A percentile compares a stretch with the other conserved stretches of the same genome.
Conservation (phyloP, 2,888 invertebrate genomes). For the Noctuana brunneofusca region DNA sequence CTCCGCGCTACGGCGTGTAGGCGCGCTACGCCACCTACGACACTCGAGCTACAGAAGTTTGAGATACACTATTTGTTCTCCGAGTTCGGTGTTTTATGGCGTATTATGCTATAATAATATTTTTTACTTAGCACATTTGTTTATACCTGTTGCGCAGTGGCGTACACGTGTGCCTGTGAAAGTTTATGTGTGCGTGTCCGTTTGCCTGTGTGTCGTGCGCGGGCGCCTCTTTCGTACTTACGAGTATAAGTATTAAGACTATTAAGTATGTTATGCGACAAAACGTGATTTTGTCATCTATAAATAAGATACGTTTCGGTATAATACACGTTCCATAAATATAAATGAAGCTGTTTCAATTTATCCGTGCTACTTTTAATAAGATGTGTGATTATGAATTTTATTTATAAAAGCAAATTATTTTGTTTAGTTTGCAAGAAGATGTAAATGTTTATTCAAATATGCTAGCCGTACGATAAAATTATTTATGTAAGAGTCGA, state of each 20-base stretch:
- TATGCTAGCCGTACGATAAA: too few species aligned
- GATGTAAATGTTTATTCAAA: background rate
- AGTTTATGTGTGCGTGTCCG: conserved; percentile 41
- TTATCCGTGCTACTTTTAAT: background rate
- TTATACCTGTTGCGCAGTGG: conserved; percentile 51
- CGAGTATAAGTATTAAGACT: too few species aligned
- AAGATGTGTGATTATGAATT: conserved; percentile 1
- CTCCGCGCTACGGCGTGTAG: conserved; percentile 45
- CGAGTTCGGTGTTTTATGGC: conserved; percentile 75
- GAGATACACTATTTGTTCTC: conserved; percentile 55
- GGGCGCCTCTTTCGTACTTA: conserved; percentile 46
- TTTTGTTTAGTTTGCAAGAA: background rate
- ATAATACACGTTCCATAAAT: conserved; percentile 7
- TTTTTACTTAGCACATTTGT: conserved; percentile 82
- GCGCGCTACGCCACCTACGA: conserved; percentile 45
- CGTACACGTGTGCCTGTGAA: conserved; percentile 38
- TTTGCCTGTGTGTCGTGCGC: conserved; percentile 50
- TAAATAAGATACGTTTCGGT: conserved; percentile 42
- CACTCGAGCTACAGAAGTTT: conserved; percentile 49
- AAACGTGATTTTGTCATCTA: conserved; percentile 24
- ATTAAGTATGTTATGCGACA: conserved; percentile 21
- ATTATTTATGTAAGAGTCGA: too few species aligned
- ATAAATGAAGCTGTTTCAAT: conserved; percentile 13
- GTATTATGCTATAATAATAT: conserved; percentile 79
- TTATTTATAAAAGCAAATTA: background rate